Base-by-base conservation (phyloP, 2,113 vertebrate genomes). In the Scartelaos histophorus region DNA sequence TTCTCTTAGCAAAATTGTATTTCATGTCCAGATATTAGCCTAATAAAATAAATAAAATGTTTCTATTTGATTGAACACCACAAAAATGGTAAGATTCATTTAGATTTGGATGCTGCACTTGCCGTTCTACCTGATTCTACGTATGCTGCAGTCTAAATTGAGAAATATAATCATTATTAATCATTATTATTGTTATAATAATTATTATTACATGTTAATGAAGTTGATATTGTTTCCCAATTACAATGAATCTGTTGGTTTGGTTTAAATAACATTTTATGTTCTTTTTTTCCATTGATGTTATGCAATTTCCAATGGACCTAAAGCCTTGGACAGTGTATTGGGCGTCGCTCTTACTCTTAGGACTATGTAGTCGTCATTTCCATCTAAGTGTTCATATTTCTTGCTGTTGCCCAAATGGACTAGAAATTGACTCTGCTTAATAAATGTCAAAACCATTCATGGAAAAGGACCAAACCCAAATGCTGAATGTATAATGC, bases 351-450 rank as follows among this genome's bases (percentile, higher is more conserved):
- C n/a, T n/a, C 61, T 64, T 64, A 64, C 11, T 43, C 29, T 64
- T 21, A n/a, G 3, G 11, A 62, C 60, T 17, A 12, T 38, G 53
- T 56, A 19, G 13, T 62, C 66, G 73, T 75, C 82, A 83, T 87
- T 87, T 69, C 80, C 65, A 51, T 47, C 29, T 2, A 29, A 29
- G 54, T 35, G 49, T 19, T 75, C 78, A 87, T 67, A 80, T 57
- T 78, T 34, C 25, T 54, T 58, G 1, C 38, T 74, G 51, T 66
- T 43, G 38, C 38, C 38, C 38, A 43, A 11, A 43, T 43, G 56
- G 45, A 58, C 34, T 73, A 57, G 22, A 78, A 79, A 82, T 75
- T 0, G 21, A 34, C 19, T 4, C 25, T 16, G 60, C 19, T 67
- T 16, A 45, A 57, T 19, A 65, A 10, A 43, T 43, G 38, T 43